phyloP scores from a whole-genome alignment of 1,140 invertebrate genomes.

The Drosophila elegans region DNA sequence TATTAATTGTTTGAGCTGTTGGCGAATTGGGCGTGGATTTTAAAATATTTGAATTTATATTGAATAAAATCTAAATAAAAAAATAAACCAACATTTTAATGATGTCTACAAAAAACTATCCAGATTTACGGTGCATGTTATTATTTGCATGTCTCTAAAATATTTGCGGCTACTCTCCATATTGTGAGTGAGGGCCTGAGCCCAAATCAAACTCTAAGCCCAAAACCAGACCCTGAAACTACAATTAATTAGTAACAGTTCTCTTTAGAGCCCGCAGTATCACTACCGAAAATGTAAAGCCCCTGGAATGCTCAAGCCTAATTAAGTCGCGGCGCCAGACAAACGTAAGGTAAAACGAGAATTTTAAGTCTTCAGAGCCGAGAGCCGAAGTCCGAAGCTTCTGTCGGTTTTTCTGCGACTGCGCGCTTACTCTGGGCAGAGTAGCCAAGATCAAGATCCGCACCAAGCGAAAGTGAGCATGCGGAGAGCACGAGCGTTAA shows the following conservation, averaged over 20 bases:
- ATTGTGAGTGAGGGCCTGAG: background rate
- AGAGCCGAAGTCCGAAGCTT: conserved; percentile 20
- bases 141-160: no score
- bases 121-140: no score
- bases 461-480: conserved; percentile 65
- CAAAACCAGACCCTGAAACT: conserved; percentile 23
- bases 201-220: conserved; percentile 8
- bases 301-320: conserved; percentile 37
- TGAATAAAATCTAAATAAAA: no score
- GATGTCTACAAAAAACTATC: no score
- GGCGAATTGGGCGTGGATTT: no score
- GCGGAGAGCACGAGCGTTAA: conserved; percentile 19
- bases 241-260: conserved; percentile 56
- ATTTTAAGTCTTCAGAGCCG: conserved; percentile 5
- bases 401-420: background rate
- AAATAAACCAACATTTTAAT: no score
- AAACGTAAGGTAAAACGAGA: conserved; percentile 45
- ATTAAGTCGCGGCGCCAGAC: conserved; percentile 19
- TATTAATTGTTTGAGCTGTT: no score
- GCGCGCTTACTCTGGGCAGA: conserved; percentile 17
- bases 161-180: background rate
- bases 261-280: conserved; percentile 27
- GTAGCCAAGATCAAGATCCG: conserved; percentile 34
- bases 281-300: conserved; percentile 44
- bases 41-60: no score